Evolutionary conservation across 2,113 vertebrate species (phyloP).

Genomic region (Vulpes lagopus): DNA sequence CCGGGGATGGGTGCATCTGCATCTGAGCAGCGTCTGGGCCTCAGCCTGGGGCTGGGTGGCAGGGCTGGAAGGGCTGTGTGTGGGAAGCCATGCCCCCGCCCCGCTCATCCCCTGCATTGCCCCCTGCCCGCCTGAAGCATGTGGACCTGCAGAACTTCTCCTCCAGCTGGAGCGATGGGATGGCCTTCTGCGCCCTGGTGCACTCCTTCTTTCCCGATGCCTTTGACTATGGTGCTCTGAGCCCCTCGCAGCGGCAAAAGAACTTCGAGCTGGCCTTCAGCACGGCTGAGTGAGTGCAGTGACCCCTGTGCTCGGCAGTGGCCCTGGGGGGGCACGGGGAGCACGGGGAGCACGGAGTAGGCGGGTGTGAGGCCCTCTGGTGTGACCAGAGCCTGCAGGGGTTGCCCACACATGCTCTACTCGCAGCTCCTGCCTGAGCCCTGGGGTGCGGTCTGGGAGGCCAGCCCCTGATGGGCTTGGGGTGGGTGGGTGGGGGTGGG

Average conservation of each 20-base stretch:
- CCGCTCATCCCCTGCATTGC: not conserved
- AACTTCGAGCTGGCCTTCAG: slow-evolving; percentile 96
- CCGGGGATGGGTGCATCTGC: too few relatives aligned
- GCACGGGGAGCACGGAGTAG: not conserved
- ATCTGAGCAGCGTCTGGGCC: too few relatives aligned
- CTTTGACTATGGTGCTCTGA: slow-evolving; percentile 93
- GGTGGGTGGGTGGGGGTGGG: too few relatives aligned
- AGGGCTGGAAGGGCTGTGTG: not conserved
- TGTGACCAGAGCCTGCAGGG: not conserved
- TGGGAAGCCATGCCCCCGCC: not conserved
- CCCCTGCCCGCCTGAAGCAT: slow-evolving; percentile 86
- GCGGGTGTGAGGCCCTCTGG: not conserved
- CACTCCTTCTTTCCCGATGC: slow-evolving; percentile 97
- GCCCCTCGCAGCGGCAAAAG: slow-evolving; percentile 91
- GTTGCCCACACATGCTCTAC: not conserved
- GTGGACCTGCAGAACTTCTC: slow-evolving; percentile 98
- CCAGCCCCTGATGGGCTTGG: not conserved
- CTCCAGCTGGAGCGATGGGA: slow-evolving; percentile 96
- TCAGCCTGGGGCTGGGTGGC: too few relatives aligned
- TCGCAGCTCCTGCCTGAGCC: not conserved
- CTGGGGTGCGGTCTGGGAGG: not conserved
- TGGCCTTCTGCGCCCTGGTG: slow-evolving; percentile 97
- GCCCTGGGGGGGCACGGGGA: not conserved
- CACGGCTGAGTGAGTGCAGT: slow-evolving; percentile 93
- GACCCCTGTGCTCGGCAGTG: not conserved